Evolutionary conservation across 2,113 vertebrate species (phyloP).

Genomic region (Falco punctatus): DNA sequence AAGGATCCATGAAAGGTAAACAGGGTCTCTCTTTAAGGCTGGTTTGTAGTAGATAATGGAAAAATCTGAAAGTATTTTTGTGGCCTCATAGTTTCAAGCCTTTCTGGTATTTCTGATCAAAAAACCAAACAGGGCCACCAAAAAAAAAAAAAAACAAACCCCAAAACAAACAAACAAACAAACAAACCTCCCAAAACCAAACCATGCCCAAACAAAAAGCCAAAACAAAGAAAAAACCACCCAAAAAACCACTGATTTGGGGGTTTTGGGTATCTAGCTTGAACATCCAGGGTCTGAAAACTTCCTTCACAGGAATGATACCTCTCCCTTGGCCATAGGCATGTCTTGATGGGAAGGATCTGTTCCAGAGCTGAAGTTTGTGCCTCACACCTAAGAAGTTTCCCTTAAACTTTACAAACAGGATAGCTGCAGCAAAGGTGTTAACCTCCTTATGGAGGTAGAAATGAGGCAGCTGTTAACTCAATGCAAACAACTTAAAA

Average conservation of each 20-base stretch:
- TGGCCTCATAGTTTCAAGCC: not conserved
- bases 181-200: not conserved
- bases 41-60: not conserved
- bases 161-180: not conserved
- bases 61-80: not conserved
- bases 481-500: not conserved
- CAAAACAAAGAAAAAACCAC: not conserved
- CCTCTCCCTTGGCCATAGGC: not conserved
- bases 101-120: not conserved
- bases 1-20: not conserved
- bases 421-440: not conserved
- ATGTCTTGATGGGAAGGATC: not conserved
- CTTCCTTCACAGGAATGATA: not conserved
- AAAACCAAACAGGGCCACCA: not conserved
- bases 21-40: not conserved
- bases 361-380: not conserved
- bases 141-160: not conserved
- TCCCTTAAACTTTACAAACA: not conserved
- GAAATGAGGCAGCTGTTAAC: not conserved
- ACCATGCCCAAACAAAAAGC: not conserved
- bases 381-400: not conserved
- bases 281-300: not conserved
- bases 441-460: not conserved
- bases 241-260: not conserved
- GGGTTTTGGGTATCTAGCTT: no score